Conservation (phyloP, 2,797 vertebrate species). For the Hipposideros larvatus region DNA sequence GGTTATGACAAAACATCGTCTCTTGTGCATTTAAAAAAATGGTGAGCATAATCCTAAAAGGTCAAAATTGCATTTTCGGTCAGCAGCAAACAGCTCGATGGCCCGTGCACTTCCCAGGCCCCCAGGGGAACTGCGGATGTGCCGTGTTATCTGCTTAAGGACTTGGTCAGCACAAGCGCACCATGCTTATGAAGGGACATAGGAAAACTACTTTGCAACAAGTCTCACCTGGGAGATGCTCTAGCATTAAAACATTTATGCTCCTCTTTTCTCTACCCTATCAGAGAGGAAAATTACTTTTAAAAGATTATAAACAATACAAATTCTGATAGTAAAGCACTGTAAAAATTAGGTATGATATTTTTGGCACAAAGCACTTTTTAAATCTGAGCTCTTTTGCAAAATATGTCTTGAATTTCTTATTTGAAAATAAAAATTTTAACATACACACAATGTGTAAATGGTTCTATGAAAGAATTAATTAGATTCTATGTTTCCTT, state of each 20-base stretch:
- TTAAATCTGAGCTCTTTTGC: conserved; percentile 75
- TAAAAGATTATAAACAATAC: conserved; percentile 78
- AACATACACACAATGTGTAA: conserved; percentile 5
- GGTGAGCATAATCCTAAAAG: not conserved
- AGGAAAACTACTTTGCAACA: not conserved
- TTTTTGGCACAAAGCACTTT: conserved; percentile 88
- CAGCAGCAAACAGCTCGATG: conserved; percentile 45
- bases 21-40: conserved; percentile 39
- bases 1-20: conserved; percentile 20
- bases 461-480: conserved; percentile 51
- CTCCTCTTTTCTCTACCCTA: conserved; percentile 60
- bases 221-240: not conserved
- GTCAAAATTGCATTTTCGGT: conserved; percentile 7
- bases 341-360: conserved; percentile 76
- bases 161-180: not conserved
- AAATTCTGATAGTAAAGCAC: conserved; percentile 82
- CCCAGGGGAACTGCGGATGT: not conserved
- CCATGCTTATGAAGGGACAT: not conserved
- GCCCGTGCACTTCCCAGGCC: not conserved
- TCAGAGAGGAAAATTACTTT: conserved; percentile 73
- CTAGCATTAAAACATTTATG: conserved; percentile 36
- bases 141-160: not conserved
- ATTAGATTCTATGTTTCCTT: conserved; percentile 60
- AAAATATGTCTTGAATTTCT: conserved; percentile 78
- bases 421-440: conserved; percentile 68